Base-by-base conservation (phyloP, 1,140 invertebrate genomes). In the Drosophila arizonae region DNA sequence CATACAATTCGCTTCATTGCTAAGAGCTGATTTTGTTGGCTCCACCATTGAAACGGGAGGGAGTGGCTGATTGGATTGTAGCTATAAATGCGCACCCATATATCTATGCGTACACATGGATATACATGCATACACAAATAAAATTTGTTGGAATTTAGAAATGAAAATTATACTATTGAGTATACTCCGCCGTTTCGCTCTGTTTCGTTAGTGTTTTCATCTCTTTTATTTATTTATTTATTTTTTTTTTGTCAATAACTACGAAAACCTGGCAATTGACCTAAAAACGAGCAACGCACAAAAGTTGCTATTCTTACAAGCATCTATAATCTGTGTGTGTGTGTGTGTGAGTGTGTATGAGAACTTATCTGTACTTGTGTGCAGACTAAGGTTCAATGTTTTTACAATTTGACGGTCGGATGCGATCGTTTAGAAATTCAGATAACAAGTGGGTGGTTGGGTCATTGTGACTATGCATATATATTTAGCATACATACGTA, bases 251-350 rank as follows among this genome's bases (percentile, higher is more conserved):
- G 73, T 77, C 57, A 80, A 74, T 77, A 58, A 79, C 66, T 70
- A 64, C 74, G 57, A 58, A 71, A 76, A 79, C 67, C 84, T 55
- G 51, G 61, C 73, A 80, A 87, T 88, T 88, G 84, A 88, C 84
- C 84, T 63, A 88, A 75, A 80, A 88, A 88, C 74, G 77, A 70
- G 77, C 68, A 64, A 58, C 51, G 69, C 61, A 62, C 6, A 65
- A 24, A 48, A 54, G 24, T 58, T 51, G 9, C 52, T 66, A 43
- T 66, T 33, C 41, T 33, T 28, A n/a, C 45, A 26, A 66, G 28
- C 43, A 62, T 17, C 28, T 17, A 15, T 39, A 15, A 30, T 55
- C 39, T 54, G n/a, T 41, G 39, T 28, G 21, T 6, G 17, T 54
- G 36, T 17, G 33, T 17, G 30, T 13, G 36, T 17, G 33, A n/a